Evolutionary conservation across 2,797 vertebrate species (phyloP).

Genomic region (Hozukius guyotensis): DNA sequence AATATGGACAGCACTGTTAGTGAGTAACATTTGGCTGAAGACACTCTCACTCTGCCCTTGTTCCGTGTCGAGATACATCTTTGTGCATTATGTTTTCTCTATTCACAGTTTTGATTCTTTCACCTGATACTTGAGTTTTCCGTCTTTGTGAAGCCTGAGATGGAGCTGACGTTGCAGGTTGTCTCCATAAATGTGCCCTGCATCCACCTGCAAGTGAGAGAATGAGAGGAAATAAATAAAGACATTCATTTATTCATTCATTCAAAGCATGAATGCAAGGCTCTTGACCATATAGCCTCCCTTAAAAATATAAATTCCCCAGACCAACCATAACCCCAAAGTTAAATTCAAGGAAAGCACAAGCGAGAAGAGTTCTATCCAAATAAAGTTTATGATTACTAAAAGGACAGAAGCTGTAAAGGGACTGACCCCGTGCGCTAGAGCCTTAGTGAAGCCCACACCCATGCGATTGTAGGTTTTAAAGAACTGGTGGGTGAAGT

Average conservation of each 20-base stretch:
- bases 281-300: background rate
- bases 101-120: background rate
- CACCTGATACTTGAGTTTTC: conserved; percentile 97
- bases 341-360: background rate
- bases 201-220: conserved; percentile 87
- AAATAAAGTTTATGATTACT: background rate
- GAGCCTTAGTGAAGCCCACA: conserved; percentile 90
- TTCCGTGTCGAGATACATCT: background rate
- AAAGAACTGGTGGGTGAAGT: conserved; percentile 99
- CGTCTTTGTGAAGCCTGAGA: conserved; percentile 90
- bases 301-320: background rate
- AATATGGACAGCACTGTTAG: background rate
- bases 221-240: background rate
- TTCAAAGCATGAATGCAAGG: background rate
- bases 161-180: conserved; percentile 88
- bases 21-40: background rate
- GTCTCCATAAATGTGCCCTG: conserved; percentile 94
- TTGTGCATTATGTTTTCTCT: background rate
- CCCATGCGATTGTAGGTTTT: conserved; percentile 95
- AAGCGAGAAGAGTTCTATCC: background rate
- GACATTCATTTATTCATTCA: background rate
- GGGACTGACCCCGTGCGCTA: conserved; percentile 91
- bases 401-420: background rate
- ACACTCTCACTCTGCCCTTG: background rate
- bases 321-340: background rate